Base-by-base conservation (phyloP, 2,888 invertebrate species). In the Pharmacophagus antenor region DNA sequence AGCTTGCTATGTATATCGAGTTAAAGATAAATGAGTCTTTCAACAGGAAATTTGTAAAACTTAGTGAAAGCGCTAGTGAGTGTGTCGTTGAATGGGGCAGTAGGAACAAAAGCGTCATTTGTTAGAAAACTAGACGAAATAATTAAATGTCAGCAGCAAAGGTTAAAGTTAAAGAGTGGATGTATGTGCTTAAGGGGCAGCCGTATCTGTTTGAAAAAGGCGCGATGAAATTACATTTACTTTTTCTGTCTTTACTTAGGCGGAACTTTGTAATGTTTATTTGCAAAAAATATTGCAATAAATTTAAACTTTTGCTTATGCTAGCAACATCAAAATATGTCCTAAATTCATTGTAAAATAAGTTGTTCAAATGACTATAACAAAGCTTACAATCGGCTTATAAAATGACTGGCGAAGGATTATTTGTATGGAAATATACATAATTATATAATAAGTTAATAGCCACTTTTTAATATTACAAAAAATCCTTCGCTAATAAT, bases 121-220 rank as follows among this genome's bases (percentile, higher is more conserved):
- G 77, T 77, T 82, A 70, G 79, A 81, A 46, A 82, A 79, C 80
- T 80, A 74, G 74, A 80, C 76, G 77, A 81, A 82, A 85, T 88
- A 85, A 85, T 84, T 82, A 77, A 86, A 88, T 86, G 86, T 85
- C 84, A 86, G 77, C 84, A 77, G 82, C 80, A 85, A 86, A 86
- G 86, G 85, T 86, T 84, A 86, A 84, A 76, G 83, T 84, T 81
- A 84, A 64, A 62, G 37, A 50, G 25, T 51, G 65, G 48, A 58
- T 54, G 64, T 60, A 52, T 6, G 50, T 44, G 22, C 22, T 20
- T 27, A 50, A 46, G 37, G 51, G 37, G n/a, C n/a, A n/a, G 37
- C 27, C 17, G 15, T 52, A 31, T 31, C 10, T 15, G 31, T 12
- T 31, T 31, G 2, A 15, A 12, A 31, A 25, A 25, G 23, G 31